phyloP scores from a whole-genome alignment of 2,113 vertebrate species.

The Myiopsitta monachus region DNA sequence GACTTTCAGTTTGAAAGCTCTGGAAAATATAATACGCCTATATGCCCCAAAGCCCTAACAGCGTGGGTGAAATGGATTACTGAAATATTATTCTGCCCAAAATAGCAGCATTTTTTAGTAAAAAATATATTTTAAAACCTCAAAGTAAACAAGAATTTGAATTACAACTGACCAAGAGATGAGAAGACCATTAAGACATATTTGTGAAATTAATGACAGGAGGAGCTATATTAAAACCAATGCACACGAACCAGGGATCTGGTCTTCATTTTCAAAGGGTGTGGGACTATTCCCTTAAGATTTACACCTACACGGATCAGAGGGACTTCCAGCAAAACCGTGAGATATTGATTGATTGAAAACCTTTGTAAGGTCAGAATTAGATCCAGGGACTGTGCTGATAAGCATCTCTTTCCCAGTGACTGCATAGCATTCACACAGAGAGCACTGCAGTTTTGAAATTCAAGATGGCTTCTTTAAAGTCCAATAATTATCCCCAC shows the following conservation, averaged over 20 bases:
- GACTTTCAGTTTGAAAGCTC: slow-evolving; percentile 60
- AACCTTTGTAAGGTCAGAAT: neutral
- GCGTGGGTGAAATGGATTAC: slow-evolving; percentile 40
- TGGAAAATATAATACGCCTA: slow-evolving; percentile 44
- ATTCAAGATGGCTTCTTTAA: slow-evolving; percentile 64
- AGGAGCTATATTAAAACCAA: neutral
- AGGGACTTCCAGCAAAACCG: neutral
- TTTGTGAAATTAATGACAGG: neutral
- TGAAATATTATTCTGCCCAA: slow-evolving; percentile 28
- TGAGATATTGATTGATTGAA: neutral
- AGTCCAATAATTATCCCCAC: slow-evolving; percentile 48
- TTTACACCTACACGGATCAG: neutral
- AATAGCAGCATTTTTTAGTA: slow-evolving; percentile 20
- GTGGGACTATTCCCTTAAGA: neutral
- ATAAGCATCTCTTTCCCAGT: neutral
- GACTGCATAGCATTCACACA: neutral
- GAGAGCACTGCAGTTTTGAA: slow-evolving; percentile 28
- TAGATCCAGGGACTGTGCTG: neutral
- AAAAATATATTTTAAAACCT: slow-evolving; percentile 44
- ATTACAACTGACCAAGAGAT: neutral
- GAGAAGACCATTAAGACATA: neutral
- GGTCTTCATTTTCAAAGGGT: neutral
- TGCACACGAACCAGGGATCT: neutral
- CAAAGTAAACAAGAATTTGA: slow-evolving; percentile 1
- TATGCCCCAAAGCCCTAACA: slow-evolving; percentile 17